A percentile compares a stretch with the other conserved stretches of the same genome.
These are phyloP conservation scores for Diprion similis DNA, from an alignment of 1,140 invertebrate species.

Conservation along the genomic window DNA sequence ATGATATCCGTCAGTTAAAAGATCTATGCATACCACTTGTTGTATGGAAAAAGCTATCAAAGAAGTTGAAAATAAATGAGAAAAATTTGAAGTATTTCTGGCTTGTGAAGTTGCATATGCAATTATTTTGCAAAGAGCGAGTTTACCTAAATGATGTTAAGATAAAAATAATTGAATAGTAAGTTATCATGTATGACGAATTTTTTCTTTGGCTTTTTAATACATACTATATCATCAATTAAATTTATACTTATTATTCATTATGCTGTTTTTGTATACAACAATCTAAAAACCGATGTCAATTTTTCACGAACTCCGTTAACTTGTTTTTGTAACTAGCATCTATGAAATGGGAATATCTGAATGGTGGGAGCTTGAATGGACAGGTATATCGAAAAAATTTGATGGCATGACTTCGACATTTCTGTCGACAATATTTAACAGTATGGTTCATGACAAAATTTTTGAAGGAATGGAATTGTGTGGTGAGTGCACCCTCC, in stretches of 20 bases:
- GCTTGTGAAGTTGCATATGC: constrained; percentile 45
- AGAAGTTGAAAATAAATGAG: constrained; percentile 37
- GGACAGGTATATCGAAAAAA: constrained; percentile 33
- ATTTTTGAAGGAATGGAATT: not conserved
- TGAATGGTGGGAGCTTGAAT: constrained; percentile 35
- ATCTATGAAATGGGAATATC: constrained; percentile 40
- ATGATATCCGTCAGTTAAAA: constrained; percentile 46
- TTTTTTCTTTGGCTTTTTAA: not conserved
- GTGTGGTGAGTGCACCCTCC: not conserved
- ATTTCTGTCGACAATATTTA: constrained; percentile 37
- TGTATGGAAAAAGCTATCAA: constrained; percentile 46
- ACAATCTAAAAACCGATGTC: not conserved
- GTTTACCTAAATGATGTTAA: constrained; percentile 49
- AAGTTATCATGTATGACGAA: constrained; percentile 29
- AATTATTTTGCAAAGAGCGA: constrained; percentile 42
- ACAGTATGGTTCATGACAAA: not conserved
- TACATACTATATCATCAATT: constrained; percentile 21
- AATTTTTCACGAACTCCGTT: not conserved
- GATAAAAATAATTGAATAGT: constrained; percentile 52
- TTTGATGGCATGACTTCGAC: constrained; percentile 43
- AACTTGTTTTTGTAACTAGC: constrained; percentile 30
- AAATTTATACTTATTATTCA: constrained; percentile 16
- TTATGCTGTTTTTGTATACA: constrained; percentile 19
- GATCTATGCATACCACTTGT: constrained; percentile 36
- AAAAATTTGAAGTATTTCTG: constrained; percentile 40